Percentiles rank a stretch among this genome's conserved stretches.
Conservation (phyloP, 2,888 invertebrate species). For the Scotopteryx bipunctaria region DNA sequence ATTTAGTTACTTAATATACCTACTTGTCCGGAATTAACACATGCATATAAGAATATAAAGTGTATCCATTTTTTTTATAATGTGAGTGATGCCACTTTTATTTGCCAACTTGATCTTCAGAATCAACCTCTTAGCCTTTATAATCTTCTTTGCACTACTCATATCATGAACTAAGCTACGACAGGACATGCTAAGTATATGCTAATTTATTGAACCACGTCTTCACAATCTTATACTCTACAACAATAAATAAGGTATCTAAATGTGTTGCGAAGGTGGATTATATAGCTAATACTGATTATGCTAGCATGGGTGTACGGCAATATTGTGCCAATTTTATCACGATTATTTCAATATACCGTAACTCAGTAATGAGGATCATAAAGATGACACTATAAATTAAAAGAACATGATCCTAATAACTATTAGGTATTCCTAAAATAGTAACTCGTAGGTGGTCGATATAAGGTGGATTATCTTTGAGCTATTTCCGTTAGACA, state of each 20-base stretch:
- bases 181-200: too few relatives aligned
- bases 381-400: constrained; percentile 4
- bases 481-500: constrained; percentile 1
- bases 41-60: neutral
- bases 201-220: neutral
- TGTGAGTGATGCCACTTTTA: neutral
- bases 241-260: neutral
- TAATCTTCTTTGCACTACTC: too few relatives aligned
- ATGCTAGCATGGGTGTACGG: neutral
- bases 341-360: neutral
- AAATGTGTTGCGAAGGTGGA: neutral
- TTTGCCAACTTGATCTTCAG: too few relatives aligned
- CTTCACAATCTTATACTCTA: neutral
- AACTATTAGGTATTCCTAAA: constrained; percentile 24
- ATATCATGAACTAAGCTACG: too few relatives aligned
- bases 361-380: neutral
- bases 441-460: constrained; percentile 28
- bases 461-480: constrained; percentile 16
- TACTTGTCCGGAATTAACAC: neutral
- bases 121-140: too few relatives aligned
- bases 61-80: neutral
- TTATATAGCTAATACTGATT: neutral
- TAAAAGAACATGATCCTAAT: constrained; percentile 31
- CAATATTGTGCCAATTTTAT: constrained; percentile 8
- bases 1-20: too few relatives aligned